phyloP scores from a whole-genome alignment of 2,888 invertebrate species.

The Dryadula phaetusa region DNA sequence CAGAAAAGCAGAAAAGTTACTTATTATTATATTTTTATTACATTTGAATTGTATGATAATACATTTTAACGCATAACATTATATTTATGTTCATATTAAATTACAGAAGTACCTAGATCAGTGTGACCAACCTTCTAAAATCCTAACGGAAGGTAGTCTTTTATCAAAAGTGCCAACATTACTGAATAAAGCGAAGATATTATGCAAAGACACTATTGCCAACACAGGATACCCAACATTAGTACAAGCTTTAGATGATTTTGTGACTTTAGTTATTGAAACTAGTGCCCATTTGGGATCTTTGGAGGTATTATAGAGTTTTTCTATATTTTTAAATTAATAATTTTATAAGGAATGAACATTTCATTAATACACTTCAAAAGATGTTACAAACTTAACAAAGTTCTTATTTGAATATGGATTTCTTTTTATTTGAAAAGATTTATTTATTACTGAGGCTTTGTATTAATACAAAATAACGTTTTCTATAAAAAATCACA shows the following conservation, averaged over 20 bases:
- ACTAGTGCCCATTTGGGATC: conserved; percentile 87
- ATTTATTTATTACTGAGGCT: no score
- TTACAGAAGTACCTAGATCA: conserved; percentile 76
- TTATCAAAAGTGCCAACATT: conserved; percentile 70
- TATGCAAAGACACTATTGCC: conserved; percentile 86
- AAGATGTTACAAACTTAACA: no score
- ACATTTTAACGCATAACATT: not conserved
- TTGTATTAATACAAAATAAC: no score
- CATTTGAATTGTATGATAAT: no score
- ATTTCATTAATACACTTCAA: no score
- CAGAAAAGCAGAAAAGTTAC: no score
- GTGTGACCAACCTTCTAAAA: conserved; percentile 59
- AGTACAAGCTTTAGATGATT: conserved; percentile 86
- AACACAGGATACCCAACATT: conserved; percentile 84
- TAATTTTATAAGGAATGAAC: no score
- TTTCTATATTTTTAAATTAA: no score
- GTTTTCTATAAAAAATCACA: no score
- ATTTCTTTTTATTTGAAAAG: no score
- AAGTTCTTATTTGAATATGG: no score
- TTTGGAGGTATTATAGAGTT: conserved; percentile 77
- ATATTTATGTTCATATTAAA: conserved; percentile 14
- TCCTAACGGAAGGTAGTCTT: conserved; percentile 63
- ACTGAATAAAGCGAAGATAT: conserved; percentile 85
- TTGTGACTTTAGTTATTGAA: conserved; percentile 87
- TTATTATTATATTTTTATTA: no score